Base-by-base conservation (phyloP, 2,797 vertebrate genomes). In the Enteromius fasciolatus region DNA sequence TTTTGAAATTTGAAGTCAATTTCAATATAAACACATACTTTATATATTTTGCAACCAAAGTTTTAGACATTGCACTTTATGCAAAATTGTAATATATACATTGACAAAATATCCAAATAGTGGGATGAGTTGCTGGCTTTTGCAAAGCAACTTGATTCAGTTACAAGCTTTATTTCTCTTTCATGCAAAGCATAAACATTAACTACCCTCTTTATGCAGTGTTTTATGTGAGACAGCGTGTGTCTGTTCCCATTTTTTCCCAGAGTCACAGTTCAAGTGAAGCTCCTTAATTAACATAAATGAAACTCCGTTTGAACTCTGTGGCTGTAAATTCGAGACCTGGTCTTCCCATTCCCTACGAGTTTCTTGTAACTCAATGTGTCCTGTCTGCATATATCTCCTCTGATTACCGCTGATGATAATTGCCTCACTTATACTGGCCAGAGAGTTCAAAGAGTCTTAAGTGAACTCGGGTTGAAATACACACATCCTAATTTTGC, bases 241-340 rank as follows among this genome's bases (percentile, higher is more conserved):
- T 7, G 59, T 70, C 31, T n/a, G 68, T 61, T 76, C 46, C 15
- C 61, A 76, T 79, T 59, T 80, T 74, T 83, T 69, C 66, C 50
- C 54, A 9, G 76, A 31, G 64, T 50, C 48, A 10, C 52, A 54
- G 80, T 41, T 73, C 17, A 14, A 57, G 23, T 20, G 74, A 66
- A 48, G 74, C 36, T 46, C 25, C 20, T 52, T 79, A 77, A 74
- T 75, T 46, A 48, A 59, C 12, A 63, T 76, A 81, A 83, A 84
- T 84, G 28, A 87, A 81, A 70, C 44, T 44, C 23, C 0, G 61
- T 61, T 73, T 78, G 79, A 50, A 75, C 81, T 63, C 66, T 2
- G 63, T 85, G 84, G 85, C 84, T 82, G 84, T 78, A 66, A 76
- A 59, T 54, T 44, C n/a, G 82, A 87, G 84, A 86, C 75, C 48